Base-by-base conservation (phyloP, 2,888 invertebrate species). In the Branchipolynoe longqiensis region DNA sequence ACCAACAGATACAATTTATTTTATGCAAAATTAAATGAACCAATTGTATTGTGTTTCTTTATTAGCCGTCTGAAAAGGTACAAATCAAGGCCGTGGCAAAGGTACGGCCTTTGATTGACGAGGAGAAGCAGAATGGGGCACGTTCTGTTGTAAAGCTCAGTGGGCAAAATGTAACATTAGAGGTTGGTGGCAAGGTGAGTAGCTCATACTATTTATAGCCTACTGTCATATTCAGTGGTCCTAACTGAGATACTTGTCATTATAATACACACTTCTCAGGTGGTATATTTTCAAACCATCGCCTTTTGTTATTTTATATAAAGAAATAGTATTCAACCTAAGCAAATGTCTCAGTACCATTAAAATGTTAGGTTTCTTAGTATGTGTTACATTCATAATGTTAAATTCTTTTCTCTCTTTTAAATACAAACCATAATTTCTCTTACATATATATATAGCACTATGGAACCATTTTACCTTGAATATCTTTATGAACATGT, bases 151-250 rank as follows among this genome's bases (percentile, higher is more conserved):
- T 90, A 38, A 90, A 89, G 78, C 86, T 89, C 1, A 86, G 89
- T n/a, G 91, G 91, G 8, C 91, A 91, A 81, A 91, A 91, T 85
- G 85, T 91, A 2, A 87, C 89, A 0, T 84, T 92, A 4, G 89
- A 90, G 58, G 88, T 89, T 28, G 89, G 88, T 59, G 92, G 92
- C 85, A 92, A 91, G 91, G 92, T 92, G 86, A 86, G 83, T 8
- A n/a, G n/a, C n/a, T n/a, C n/a, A n/a, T n/a, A n/a, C n/a, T n/a
- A n/a, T n/a, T n/a, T n/a, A n/a, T n/a, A n/a, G n/a, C n/a, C n/a
- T n/a, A n/a, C n/a, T n/a, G n/a, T n/a, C n/a, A n/a, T n/a, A n/a
- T n/a, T n/a, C n/a, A n/a, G n/a, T n/a, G n/a, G n/a, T n/a, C n/a
- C n/a, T n/a, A n/a, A n/a, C n/a, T n/a, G n/a, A n/a, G n/a, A n/a